A percentile compares a stretch with the other conserved stretches of the same genome.
phyloP scores from a whole-genome alignment of 2,797 vertebrate species.

The Sebastes jordani region DNA sequence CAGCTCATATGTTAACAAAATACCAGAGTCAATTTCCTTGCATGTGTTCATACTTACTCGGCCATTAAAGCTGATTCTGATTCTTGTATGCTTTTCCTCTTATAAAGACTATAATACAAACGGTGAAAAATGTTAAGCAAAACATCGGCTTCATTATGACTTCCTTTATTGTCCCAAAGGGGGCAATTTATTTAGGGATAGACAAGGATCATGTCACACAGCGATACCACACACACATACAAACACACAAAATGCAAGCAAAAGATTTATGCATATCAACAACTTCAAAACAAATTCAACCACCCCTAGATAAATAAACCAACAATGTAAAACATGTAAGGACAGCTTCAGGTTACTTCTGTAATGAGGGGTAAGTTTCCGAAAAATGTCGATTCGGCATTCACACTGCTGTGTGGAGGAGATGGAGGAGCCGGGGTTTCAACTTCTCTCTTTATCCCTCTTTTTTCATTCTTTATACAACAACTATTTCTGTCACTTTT shows the following conservation, averaged over 20 bases:
- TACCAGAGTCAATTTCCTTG: accelerated
- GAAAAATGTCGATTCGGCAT: background rate
- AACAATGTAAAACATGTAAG: background rate
- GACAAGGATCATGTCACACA: background rate
- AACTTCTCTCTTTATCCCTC: background rate
- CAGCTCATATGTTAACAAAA: too few relatives aligned
- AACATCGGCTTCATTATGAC: background rate
- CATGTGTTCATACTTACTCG: too few relatives aligned
- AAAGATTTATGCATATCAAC: background rate
- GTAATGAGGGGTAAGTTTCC: background rate
- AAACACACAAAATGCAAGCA: background rate
- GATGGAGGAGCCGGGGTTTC: background rate
- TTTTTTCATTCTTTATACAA: background rate
- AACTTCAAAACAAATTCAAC: background rate
- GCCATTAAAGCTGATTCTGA: too few relatives aligned
- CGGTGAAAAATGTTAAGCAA: background rate
- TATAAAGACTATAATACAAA: background rate
- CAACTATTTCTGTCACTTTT: background rate
- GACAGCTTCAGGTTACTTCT: background rate
- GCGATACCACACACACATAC: background rate
- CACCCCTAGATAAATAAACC: background rate
- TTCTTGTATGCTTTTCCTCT: background rate
- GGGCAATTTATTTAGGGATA: background rate
- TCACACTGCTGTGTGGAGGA: background rate
- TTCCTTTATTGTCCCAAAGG: constrained; percentile 15